Conservation (phyloP, 1,140 invertebrate genomes). For the Drosophila arawakana region DNA sequence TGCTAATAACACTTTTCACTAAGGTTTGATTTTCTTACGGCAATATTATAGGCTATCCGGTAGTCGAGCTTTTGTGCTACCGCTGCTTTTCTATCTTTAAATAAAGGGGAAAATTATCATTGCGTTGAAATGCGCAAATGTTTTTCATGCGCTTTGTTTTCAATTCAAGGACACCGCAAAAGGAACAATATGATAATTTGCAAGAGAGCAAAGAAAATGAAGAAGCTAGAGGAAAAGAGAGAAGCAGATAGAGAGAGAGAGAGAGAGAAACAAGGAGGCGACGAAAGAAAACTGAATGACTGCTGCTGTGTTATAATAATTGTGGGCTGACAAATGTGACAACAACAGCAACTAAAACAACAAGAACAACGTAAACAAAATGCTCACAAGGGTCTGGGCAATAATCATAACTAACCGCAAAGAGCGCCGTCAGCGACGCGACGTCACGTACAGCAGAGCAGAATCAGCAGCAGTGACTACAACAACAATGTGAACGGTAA, state of each 20-base stretch:
- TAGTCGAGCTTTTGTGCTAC: constrained; percentile 10
- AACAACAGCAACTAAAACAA: constrained; percentile 61
- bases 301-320: constrained; percentile 68
- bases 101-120: constrained; percentile 63
- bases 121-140: constrained; percentile 75
- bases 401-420: constrained; percentile 79
- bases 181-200: constrained; percentile 78
- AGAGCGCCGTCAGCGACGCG: constrained; percentile 60
- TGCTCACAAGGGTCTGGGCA: constrained; percentile 61
- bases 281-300: constrained; percentile 26
- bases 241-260: neutral
- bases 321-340: constrained; percentile 75
- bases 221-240: neutral
- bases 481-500: neutral
- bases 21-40: too few species aligned
- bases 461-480: constrained; percentile 18
- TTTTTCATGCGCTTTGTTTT: constrained; percentile 65
- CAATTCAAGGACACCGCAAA: constrained; percentile 72
- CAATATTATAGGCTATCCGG: neutral
- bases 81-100: constrained; percentile 38
- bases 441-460: constrained; percentile 22
- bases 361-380: constrained; percentile 56
- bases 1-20: too few species aligned
- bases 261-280: constrained; percentile 6
- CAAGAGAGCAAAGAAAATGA: constrained; percentile 22